Percentiles rank a stretch among this genome's conserved stretches.
These are phyloP conservation scores for Thumatha senex DNA, from an alignment of 2,888 invertebrate species.

Conservation along the genomic window DNA sequence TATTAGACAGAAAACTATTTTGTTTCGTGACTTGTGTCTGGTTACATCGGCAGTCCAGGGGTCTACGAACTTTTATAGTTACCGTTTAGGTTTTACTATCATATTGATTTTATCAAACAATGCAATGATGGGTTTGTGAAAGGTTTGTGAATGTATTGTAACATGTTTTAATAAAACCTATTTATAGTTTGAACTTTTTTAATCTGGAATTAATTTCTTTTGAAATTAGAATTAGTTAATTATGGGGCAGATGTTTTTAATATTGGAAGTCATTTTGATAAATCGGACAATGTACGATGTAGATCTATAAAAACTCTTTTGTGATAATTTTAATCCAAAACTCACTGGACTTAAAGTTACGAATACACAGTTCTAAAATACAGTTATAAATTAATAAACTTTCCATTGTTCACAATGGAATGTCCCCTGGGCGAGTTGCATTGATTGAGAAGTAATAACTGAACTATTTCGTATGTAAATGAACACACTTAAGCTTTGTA, in stretches of 20 bases:
- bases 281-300: too few species aligned
- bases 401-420: slow-evolving; percentile 39
- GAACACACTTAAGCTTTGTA: slow-evolving; percentile 16
- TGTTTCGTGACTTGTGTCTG: slow-evolving; percentile 29
- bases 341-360: background rate
- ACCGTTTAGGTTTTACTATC: slow-evolving; percentile 15
- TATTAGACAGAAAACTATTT: slow-evolving; percentile 26
- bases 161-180: background rate
- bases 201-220: too few species aligned
- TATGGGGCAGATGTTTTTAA: too few species aligned
- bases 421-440: slow-evolving; percentile 26
- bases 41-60: slow-evolving; percentile 39
- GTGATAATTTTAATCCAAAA: too few species aligned
- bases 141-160: background rate
- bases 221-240: too few species aligned
- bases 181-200: background rate
- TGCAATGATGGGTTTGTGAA: slow-evolving; percentile 8
- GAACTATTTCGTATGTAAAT: slow-evolving; percentile 35
- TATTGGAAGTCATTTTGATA: too few species aligned
- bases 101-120: slow-evolving; percentile 28
- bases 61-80: slow-evolving; percentile 44
- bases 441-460: slow-evolving; percentile 29
- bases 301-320: too few species aligned
- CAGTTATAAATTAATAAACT: slow-evolving; percentile 25
- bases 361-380: slow-evolving; percentile 16